Evolutionary conservation across 1,140 invertebrate genomes (phyloP), one percentile per base, ranked within the genome.

Genomic region (Drosophila mauritiana): DNA sequence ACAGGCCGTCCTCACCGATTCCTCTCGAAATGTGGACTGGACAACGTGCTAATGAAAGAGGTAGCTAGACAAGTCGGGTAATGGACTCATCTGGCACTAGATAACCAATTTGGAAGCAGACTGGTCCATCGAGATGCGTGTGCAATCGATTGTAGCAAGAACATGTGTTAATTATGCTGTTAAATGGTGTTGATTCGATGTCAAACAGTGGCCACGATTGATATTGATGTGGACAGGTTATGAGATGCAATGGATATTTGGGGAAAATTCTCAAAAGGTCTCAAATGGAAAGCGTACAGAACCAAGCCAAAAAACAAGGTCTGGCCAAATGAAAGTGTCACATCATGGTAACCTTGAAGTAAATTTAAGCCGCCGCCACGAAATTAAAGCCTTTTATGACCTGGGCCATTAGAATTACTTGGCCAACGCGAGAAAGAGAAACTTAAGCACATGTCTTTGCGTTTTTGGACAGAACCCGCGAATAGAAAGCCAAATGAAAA

Each of bases 91-190:
- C 80, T 78, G 53, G 74, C 74, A 82, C 82, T 70, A 85, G 64
- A 80, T 86, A 76, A 68, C 81, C 81, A 57, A 80, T 61, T 72
- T 86, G 53, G 82, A 68, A 34, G 59, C 46, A 63, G 55, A 46
- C 67, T 68, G 72, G 75, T 86, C 78, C 55, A 68, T 69, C 73
- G 78, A 73, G 61, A 86, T 85, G 82, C 73, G 82, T 89, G 83
- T 88, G 61, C 83, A 86, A 86, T 89, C 68, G 83, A 79, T 83
- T 89, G 84, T 78, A 84, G 76, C 75, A 88, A 70, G 79, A 86
- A 86, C 83, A 86, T 86, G 83, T 86, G 83, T 86, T 86, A 86
- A 86, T 86, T 86, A 80, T 82, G 83, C 65, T 75, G 65, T 83
- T 82, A 76, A 86, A 79, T 79, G 79, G 72, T 72, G 75, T 88